phyloP scores from a whole-genome alignment of 2,113 vertebrate genomes.

The Ciconia boyciana region DNA sequence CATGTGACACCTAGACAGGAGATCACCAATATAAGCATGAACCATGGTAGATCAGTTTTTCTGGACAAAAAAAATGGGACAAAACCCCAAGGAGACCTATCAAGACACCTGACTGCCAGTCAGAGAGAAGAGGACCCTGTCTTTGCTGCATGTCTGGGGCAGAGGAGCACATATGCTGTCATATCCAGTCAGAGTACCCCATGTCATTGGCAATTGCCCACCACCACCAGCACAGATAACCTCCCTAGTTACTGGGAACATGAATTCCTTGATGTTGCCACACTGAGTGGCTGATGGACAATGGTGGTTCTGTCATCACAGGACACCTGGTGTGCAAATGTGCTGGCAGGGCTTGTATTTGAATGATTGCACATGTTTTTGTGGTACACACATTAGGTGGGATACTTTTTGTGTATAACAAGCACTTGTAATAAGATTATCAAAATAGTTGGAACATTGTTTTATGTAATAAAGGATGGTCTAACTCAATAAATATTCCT shows the following conservation, averaged over 20 bases:
- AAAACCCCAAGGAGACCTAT: background rate
- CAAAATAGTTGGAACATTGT: background rate
- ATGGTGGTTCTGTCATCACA: background rate
- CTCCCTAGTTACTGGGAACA: background rate
- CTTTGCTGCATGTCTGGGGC: background rate
- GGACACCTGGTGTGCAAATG: background rate
- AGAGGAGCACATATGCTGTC: background rate
- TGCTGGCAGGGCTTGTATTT: background rate
- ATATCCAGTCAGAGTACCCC: background rate
- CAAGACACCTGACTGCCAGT: background rate
- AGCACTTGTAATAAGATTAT: background rate
- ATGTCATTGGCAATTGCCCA: background rate
- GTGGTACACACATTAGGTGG: background rate
- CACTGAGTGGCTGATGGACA: rapidly evolving
- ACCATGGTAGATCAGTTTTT: background rate
- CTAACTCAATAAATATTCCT: slow-evolving; percentile 20
- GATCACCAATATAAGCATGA: background rate
- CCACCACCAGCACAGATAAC: background rate
- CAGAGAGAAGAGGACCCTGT: background rate
- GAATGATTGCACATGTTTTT: background rate
- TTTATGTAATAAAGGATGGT: background rate
- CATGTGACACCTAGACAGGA: background rate
- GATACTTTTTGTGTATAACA: background rate
- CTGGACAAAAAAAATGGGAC: background rate
- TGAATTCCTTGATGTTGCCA: background rate